phyloP scores from a whole-genome alignment of 2,113 vertebrate genomes.

The Terrapene triunguis region DNA sequence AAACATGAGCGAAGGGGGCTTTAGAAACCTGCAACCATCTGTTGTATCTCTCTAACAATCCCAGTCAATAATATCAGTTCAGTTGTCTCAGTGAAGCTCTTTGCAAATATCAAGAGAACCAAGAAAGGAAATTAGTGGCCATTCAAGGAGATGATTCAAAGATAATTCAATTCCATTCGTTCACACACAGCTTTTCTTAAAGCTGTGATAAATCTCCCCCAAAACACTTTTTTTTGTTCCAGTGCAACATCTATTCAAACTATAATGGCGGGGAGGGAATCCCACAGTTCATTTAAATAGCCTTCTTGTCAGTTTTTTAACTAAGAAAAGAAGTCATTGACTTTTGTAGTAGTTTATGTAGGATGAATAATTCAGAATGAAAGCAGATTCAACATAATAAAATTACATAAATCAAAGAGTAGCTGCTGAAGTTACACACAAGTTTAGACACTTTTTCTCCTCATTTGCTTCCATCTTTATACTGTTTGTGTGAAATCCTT shows the following conservation, averaged over 20 bases:
- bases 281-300: neutral
- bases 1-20: conserved; percentile 58
- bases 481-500: conserved; percentile 10
- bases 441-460: neutral
- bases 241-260: conserved; percentile 30
- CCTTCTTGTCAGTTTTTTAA: conserved; percentile 47
- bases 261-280: neutral
- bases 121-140: conserved; percentile 59
- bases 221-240: conserved; percentile 20
- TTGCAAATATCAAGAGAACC: conserved; percentile 43
- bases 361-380: conserved; percentile 59
- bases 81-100: conserved; percentile 41
- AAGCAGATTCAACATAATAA: conserved; percentile 47
- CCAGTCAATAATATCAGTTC: conserved; percentile 72
- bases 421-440: conserved; percentile 1
- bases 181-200: conserved; percentile 42
- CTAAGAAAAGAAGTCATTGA: neutral
- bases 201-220: conserved; percentile 34
- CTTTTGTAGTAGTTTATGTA: conserved; percentile 52
- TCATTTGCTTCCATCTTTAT: conserved; percentile 16
- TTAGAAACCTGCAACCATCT: conserved; percentile 71
- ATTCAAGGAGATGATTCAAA: conserved; percentile 64
- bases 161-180: conserved; percentile 61
- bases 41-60: conserved; percentile 64
- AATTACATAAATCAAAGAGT: conserved; percentile 57